Base-by-base conservation (phyloP, 2,113 vertebrate species). In the Pteruthius melanotis region DNA sequence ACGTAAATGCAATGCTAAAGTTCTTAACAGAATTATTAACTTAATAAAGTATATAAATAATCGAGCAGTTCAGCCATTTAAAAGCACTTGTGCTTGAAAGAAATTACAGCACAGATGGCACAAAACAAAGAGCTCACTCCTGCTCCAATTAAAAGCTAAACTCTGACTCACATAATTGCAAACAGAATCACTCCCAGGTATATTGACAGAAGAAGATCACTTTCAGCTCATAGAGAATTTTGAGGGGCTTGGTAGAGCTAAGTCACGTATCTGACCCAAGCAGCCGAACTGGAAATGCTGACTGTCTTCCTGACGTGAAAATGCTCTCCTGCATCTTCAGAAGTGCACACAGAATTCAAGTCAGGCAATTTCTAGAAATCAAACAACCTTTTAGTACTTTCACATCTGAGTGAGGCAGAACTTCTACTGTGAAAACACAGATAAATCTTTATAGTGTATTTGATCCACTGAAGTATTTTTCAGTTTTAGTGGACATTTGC, bases 131-230 rank as follows among this genome's bases (percentile, higher is more conserved):
- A 87, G 39, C 59, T 83, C 65, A 26, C 30, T 93, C 93, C 65
- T 83, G 82, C 59, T 95, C 75, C 91, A 94, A 74, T 95, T 93
- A 95, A 93, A 91, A 89, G 66, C 74, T 94, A 57, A 94, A 93
- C 90, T 77, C 49, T 79, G 75, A 93, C 81, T 95, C 89, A 72
- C 42, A 23, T 54, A 80, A 95, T 35, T 74, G 78, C 84, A 91
- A 70, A 69, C 1, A 0, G 93, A 95, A 61, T 95, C 78, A 72
- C 84, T 94, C 66, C 66, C 75, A 95, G 95, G 89, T 96, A 95
- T 71, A 35, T 23, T 69, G 91, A 89, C 82, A 84, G 82, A 91
- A 54, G 79, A 94, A 72, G 83, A 82, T 87, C 3, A 59, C 83
- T 93, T 93, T 70, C 75, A 65, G 40, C 54, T 94, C n/a, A 11